These are phyloP conservation scores for Coregonus ussuriensis DNA, from an alignment of 2,797 vertebrate genomes.

Conservation along the genomic window DNA sequence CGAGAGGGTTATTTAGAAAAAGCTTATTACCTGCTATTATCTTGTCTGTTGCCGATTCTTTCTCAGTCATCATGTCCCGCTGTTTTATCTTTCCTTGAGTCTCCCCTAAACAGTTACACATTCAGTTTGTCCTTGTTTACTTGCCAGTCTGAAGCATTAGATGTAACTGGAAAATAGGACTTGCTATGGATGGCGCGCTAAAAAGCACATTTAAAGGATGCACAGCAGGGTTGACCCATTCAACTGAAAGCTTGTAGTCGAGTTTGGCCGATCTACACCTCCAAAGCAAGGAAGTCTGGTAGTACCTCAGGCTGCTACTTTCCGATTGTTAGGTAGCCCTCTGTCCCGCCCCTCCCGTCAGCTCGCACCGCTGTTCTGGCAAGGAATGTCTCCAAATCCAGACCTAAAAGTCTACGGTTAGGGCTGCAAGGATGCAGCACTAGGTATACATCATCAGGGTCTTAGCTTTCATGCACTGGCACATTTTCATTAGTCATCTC, in stretches of 20 bases:
- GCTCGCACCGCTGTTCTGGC: conserved; percentile 51
- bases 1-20: not conserved
- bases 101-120: conserved; percentile 63
- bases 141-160: conserved; percentile 21
- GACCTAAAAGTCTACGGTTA: conserved; percentile 28
- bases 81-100: conserved; percentile 56
- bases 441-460: not conserved
- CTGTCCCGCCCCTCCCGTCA: conserved; percentile 62
- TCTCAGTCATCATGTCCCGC: conserved; percentile 69
- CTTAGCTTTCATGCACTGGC: no score
- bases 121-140: conserved; percentile 60
- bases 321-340: conserved; percentile 36
- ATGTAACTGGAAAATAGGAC: conserved; percentile 1
- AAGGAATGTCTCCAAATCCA: conserved; percentile 54
- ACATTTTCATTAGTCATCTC: no score
- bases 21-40: conserved; percentile 65
- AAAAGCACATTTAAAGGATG: conserved; percentile 28
- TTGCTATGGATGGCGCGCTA: conserved; percentile 12
- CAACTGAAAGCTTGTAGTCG: conserved; percentile 5
- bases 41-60: conserved; percentile 62
- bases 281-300: conserved; percentile 60
- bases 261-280: conserved; percentile 41
- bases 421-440: conserved; percentile 3
- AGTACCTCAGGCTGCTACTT: conserved; percentile 54
- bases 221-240: conserved; percentile 25